phyloP scores from a whole-genome alignment of 2,797 vertebrate genomes.

The Halcyon badia region DNA sequence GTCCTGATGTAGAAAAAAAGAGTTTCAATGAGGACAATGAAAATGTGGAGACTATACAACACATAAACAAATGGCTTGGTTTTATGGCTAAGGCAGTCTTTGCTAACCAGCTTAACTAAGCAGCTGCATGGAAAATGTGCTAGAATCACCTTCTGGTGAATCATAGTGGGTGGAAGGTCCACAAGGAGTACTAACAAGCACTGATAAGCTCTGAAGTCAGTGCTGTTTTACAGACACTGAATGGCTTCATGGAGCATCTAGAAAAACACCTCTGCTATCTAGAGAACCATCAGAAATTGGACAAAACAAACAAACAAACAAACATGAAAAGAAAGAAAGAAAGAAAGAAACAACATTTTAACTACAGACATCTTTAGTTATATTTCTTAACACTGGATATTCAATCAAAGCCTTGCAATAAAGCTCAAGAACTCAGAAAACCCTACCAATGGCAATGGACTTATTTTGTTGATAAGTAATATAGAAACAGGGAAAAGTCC shows the following conservation, averaged over 20 bases:
- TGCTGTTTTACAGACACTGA: background rate
- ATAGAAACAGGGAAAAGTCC: background rate
- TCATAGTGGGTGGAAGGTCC: background rate
- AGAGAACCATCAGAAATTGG: background rate
- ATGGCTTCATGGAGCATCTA: background rate
- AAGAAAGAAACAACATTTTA: background rate
- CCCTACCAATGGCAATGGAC: background rate
- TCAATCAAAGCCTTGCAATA: background rate
- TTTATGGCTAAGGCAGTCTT: background rate
- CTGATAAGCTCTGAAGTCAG: background rate
- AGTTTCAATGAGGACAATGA: background rate
- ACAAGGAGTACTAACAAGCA: background rate
- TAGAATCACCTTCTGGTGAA: background rate
- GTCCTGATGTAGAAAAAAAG: background rate
- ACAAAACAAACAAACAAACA: background rate
- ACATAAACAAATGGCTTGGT: background rate
- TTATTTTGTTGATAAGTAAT: background rate
- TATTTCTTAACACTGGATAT: background rate
- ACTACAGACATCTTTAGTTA: background rate
- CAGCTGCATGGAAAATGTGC: background rate
- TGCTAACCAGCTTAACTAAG: background rate
- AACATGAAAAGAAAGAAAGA: too few relatives aligned
- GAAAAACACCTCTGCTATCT: background rate
- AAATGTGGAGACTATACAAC: fast-evolving
- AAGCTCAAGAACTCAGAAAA: background rate